Evolutionary conservation across 2,797 vertebrate genomes (phyloP).

Genomic region (Menidia menidia): DNA sequence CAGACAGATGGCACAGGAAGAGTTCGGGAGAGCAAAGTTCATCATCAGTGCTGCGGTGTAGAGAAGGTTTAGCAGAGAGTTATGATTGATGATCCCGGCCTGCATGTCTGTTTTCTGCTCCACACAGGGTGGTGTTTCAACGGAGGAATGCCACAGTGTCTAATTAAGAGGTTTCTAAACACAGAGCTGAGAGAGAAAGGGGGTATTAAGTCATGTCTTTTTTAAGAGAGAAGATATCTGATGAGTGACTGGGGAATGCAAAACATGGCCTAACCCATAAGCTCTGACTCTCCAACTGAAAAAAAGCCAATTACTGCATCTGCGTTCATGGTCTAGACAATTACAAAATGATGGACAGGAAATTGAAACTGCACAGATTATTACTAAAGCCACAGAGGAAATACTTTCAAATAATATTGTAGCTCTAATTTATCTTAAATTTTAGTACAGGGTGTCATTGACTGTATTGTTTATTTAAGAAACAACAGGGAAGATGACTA

Average conservation of each 20-base stretch:
- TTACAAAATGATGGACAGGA: no score
- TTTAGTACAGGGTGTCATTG: no score
- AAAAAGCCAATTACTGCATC: no score
- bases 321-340: no score
- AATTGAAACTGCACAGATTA: no score
- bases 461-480: no score
- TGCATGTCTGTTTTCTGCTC: slow-evolving; percentile 16
- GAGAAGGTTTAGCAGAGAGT: slow-evolving; percentile 29
- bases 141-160: slow-evolving; percentile 11
- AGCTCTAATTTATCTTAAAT: no score
- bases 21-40: slow-evolving; percentile 55
- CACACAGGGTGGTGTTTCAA: slow-evolving; percentile 7
- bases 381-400: no score
- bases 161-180: slow-evolving; percentile 48
- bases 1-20: slow-evolving; percentile 70
- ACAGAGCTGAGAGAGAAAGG: slow-evolving; percentile 15
- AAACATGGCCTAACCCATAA: slow-evolving; percentile 2
- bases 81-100: slow-evolving; percentile 1
- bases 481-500: no score
- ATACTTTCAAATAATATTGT: no score
- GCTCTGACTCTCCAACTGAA: no score
- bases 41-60: slow-evolving; percentile 20
- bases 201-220: slow-evolving; percentile 33
- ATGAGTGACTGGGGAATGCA: slow-evolving; percentile 30
- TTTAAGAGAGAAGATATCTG: slow-evolving; percentile 26